Conservation (phyloP, 2,888 invertebrate species). For the Sesia apiformis region DNA sequence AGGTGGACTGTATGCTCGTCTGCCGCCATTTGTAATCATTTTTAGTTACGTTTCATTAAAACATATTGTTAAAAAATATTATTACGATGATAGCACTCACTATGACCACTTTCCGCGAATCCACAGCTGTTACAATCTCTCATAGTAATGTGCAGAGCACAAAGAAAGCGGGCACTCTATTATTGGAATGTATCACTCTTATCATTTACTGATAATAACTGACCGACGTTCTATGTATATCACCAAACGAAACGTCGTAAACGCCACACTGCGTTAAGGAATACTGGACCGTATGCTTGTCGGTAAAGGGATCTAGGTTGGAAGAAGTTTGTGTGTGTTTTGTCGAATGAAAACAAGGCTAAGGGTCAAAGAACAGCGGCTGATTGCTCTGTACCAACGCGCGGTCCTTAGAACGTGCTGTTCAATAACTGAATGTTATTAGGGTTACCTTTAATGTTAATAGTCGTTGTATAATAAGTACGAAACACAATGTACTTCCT, state of each 20-base stretch:
- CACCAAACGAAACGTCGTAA: constrained; percentile 21
- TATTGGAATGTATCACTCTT: constrained; percentile 61
- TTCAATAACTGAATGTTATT: neutral
- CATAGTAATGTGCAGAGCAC: neutral
- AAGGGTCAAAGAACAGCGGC: constrained; percentile 65
- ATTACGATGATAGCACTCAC: neutral
- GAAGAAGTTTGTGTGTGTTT: neutral
- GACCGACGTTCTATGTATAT: constrained; percentile 37
- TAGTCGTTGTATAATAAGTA: too few relatives aligned
- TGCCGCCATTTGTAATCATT: too few relatives aligned
- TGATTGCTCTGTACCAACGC: constrained; percentile 40
- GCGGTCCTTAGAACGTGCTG: constrained; percentile 35
- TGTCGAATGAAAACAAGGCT: constrained; percentile 19
- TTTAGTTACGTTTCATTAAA: too few relatives aligned
- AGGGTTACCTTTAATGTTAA: neutral
- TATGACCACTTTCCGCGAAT: neutral
- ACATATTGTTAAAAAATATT: too few relatives aligned
- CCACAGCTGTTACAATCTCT: neutral
- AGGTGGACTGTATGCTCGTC: too few relatives aligned
- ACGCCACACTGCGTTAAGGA: constrained; percentile 3
- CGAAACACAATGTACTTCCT: too few relatives aligned
- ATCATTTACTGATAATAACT: constrained; percentile 51
- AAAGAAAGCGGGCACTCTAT: constrained; percentile 54
- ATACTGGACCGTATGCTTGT: neutral
- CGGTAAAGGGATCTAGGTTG: neutral